Evolutionary conservation across 2,797 vertebrate genomes (phyloP), one percentile per base, ranked within the genome.

Genomic region (Lepus townsendii): DNA sequence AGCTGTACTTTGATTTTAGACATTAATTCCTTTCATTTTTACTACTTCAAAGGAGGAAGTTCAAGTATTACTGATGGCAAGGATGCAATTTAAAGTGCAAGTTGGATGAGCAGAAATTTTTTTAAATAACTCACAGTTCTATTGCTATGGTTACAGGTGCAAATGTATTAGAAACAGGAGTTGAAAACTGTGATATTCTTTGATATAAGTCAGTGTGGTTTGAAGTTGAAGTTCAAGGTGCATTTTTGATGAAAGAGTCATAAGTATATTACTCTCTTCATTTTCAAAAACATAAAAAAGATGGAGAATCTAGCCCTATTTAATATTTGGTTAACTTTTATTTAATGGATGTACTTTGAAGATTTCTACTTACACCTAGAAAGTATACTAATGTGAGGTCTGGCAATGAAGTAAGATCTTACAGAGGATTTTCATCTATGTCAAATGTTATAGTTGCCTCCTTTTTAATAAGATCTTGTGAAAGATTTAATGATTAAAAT

Each of bases 21-120:
- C 89, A 73, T 7, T 92, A 83, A 75, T 22, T 91, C 12, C 75
- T 95, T 92, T 89, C 82, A n/a, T 83, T 96, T 95, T 65, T 90
- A 90, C 54, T 95, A 2, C 63, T 71, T 95, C 77, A 79, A 82
- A 54, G 82, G 20, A n/a, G 60, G 27, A 92, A 90, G 62, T 83
- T 83, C 75, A 7, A 92, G 68, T 96, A 54, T 96, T 92, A 86
- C 66, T 82, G 26, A 79, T 88, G 69, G 76, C 32, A 91, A 38
- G 35, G 52, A 89, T 84, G 75, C 65, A 90, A 80, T 38, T 60
- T 71, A 20, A 95, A 95, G 54, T 47, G 79, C 90, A 95, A 94
- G 13, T 83, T 20, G 42, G 24, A 93, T 93, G 35, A 80, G 20
- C 57, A 94, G 35, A 11, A 88, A 7, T 79, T 95, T 93, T 90